A percentile compares a stretch with the other conserved stretches of the same genome.
phyloP scores from a whole-genome alignment of 1,140 invertebrate genomes.

The Conus betulinus region DNA sequence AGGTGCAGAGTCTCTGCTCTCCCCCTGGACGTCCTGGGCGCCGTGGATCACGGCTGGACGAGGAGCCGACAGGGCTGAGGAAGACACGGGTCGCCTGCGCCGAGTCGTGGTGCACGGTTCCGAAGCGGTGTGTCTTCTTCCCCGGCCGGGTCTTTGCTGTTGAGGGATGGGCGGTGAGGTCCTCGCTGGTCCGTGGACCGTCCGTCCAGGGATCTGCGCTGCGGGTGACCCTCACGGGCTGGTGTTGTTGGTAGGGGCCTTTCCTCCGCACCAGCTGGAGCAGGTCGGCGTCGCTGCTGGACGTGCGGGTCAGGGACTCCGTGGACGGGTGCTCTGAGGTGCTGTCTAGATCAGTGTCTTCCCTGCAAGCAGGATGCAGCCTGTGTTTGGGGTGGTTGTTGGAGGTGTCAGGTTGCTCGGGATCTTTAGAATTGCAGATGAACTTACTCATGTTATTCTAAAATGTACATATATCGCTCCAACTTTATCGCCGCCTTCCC shows the following conservation, averaged over 20 bases:
- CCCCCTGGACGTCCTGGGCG: no score
- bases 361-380: no score
- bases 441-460: no score
- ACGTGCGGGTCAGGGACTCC: slow-evolving; percentile 56
- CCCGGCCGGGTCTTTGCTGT: background rate
- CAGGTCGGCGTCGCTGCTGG: slow-evolving; percentile 57
- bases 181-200: background rate
- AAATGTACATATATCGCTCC: no score
- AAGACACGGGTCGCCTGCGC: background rate
- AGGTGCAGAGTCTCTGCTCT: background rate
- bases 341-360: background rate
- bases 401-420: no score
- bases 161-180: background rate
- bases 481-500: no score
- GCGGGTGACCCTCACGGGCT: slow-evolving; percentile 51
- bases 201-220: slow-evolving; percentile 53
- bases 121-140: background rate
- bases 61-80: background rate
- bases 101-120: background rate
- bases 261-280: slow-evolving; percentile 28
- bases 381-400: no score
- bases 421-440: no score
- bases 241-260: slow-evolving; percentile 39
- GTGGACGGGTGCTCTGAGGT: background rate
- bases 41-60: background rate